These are phyloP conservation scores for Luidia sarsii DNA, from an alignment of 53 echinoderm and acorn worm species.

Conservation along the genomic window DNA sequence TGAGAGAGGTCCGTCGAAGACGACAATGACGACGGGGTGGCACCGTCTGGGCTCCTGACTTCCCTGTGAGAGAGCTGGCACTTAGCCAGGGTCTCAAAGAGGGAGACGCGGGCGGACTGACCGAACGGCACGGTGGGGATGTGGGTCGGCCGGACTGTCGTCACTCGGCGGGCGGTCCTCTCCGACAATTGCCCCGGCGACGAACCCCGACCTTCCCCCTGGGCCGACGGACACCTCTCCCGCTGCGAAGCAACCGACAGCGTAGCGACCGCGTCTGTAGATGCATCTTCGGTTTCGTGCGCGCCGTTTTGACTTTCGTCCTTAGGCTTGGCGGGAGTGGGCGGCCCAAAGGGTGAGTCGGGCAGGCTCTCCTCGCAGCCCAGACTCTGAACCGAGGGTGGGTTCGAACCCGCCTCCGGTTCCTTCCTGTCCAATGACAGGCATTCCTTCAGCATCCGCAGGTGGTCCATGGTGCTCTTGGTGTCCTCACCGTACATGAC, in stretches of 20 bases:
- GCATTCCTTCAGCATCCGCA: constrained; percentile 23
- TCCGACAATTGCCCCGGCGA: background rate
- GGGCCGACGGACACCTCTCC: background rate
- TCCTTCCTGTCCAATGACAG: constrained; percentile 18
- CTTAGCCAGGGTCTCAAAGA: constrained; percentile 33
- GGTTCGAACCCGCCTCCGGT: background rate
- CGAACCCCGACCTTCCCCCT: background rate
- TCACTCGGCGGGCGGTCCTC: constrained; percentile 2
- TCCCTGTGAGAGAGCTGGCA: background rate
- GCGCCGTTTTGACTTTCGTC: no score
- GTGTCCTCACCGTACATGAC: constrained; percentile 24
- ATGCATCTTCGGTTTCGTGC: no score
- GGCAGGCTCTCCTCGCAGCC: constrained; percentile 16
- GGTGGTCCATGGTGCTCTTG: constrained; percentile 28
- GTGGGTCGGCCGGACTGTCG: constrained; percentile 38
- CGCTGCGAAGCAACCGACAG: background rate
- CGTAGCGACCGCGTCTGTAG: no score
- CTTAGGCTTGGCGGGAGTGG: background rate
- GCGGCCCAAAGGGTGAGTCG: constrained; percentile 4
- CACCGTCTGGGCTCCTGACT: background rate
- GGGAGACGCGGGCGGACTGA: background rate
- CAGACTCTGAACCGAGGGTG: constrained; percentile 15
- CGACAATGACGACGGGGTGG: no score
- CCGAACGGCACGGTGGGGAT: constrained; percentile 37
- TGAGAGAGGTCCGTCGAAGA: background rate